A percentile compares a stretch with the other conserved stretches of the same genome.
phyloP scores from a whole-genome alignment of 2,888 invertebrate species.

The Deilephila elpenor region DNA sequence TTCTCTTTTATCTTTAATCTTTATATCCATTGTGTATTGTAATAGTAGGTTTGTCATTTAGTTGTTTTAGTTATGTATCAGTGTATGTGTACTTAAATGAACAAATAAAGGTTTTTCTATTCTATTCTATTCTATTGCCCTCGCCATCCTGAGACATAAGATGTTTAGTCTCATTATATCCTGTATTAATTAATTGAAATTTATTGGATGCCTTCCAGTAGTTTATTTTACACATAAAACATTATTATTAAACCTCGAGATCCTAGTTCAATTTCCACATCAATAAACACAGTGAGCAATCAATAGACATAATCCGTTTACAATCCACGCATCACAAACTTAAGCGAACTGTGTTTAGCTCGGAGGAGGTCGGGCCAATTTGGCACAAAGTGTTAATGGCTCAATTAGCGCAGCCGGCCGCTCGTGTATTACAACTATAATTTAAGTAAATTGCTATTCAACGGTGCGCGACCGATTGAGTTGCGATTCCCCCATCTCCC shows the following conservation, averaged over 20 bases:
- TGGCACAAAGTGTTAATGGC: constrained; percentile 50
- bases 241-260: not conserved
- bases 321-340: constrained; percentile 28
- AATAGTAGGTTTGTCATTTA: too few species aligned
- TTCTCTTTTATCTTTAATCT: too few species aligned
- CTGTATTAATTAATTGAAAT: too few species aligned
- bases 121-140: too few species aligned
- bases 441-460: constrained; percentile 38
- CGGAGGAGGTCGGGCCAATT: constrained; percentile 41
- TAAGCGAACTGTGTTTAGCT: constrained; percentile 33
- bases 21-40: too few species aligned
- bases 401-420: constrained; percentile 43
- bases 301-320: not conserved
- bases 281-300: not conserved
- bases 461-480: constrained; percentile 36
- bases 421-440: constrained; percentile 45
- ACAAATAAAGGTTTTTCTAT: too few species aligned
- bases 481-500: constrained; percentile 15
- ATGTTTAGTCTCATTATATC: too few species aligned
- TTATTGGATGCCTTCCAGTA: not conserved
- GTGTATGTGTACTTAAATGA: too few species aligned
- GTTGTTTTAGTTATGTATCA: too few species aligned
- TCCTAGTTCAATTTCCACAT: not conserved
- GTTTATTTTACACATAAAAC: not conserved
- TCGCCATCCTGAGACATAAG: too few species aligned